Base-by-base conservation (phyloP, 2,888 invertebrate genomes). In the Lochmaea capreae region DNA sequence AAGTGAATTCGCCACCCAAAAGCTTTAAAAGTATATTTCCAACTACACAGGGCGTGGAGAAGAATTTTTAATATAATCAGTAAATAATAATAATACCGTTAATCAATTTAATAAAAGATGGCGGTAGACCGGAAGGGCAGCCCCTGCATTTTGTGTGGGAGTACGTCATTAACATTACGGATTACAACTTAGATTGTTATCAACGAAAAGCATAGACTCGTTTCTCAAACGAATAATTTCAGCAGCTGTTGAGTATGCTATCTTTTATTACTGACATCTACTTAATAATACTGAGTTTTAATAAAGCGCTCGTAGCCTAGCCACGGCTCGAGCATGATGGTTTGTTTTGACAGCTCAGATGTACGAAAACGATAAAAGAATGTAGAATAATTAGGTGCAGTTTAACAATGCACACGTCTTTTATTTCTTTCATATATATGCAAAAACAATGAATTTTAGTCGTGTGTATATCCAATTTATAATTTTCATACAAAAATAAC, bases 141-240 rank as follows among this genome's bases (percentile, higher is more conserved):
- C 81, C 76, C 26, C 8, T 72, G 84, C 80, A 85, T 85, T 81
- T 83, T 78, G 85, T 85, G 86, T 87, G 84, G 86, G 86, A 85
- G 86, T 87, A 82, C 85, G 85, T 85, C 85, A 85, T 82, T 82
- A 81, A 81, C 81, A 83, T 82, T 82, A 81, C 83, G 81, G 83
- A 84, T 85, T 84, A 86, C 86, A 86, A 86, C 85, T 87, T 84
- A 85, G 87, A 86, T 87, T 81, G 77, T 76, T 85, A 86, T 87
- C 87, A 77, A 79, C 81, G 82, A 82, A 85, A 84, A 84, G 84
- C 84, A 83, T 84, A 84, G 84, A 82, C 84, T 80, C 82, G 85
- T 81, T 83, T 84, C 85, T 86, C 84, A 82, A 84, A 85, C 83
- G 83, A 82, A 85, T 85, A 84, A 85, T 85, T 85, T 84, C 81